Conservation (phyloP, 2,797 vertebrate species). For the Sparidentex hasta region DNA sequence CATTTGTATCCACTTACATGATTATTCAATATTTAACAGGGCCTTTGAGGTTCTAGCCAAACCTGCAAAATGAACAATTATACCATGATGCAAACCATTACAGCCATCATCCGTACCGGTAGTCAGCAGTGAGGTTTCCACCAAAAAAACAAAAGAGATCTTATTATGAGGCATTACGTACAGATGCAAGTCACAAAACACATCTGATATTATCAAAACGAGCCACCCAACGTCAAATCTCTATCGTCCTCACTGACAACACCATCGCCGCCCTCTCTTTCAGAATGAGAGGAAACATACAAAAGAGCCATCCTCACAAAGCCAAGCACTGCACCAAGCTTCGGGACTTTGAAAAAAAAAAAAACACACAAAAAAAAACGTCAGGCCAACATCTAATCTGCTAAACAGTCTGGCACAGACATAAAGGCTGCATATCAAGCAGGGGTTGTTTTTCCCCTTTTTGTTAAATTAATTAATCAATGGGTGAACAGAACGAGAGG, state of each 20-base stretch:
- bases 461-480: conserved; percentile 19
- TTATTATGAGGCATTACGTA: conserved; percentile 1
- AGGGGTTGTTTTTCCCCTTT: neutral
- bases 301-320: conserved; percentile 36
- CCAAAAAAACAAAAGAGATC: neutral
- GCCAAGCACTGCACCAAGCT: conserved; percentile 15
- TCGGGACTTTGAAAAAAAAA: conserved; percentile 23
- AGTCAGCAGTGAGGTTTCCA: neutral
- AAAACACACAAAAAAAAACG: conserved; percentile 16
- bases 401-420: conserved; percentile 43
- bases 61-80: conserved; percentile 18
- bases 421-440: conserved; percentile 45
- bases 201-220: neutral
- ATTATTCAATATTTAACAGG: conserved; percentile 27
- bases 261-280: conserved; percentile 9
- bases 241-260: conserved; percentile 4
- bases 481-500: neutral
- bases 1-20: conserved; percentile 34
- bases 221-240: neutral
- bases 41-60: conserved; percentile 30
- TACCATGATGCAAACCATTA: neutral
- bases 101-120: neutral
- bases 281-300: conserved; percentile 24
- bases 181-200: neutral
- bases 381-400: conserved; percentile 52